phyloP scores from a whole-genome alignment of 2,888 invertebrate species.

The Drosophila limbata region DNA sequence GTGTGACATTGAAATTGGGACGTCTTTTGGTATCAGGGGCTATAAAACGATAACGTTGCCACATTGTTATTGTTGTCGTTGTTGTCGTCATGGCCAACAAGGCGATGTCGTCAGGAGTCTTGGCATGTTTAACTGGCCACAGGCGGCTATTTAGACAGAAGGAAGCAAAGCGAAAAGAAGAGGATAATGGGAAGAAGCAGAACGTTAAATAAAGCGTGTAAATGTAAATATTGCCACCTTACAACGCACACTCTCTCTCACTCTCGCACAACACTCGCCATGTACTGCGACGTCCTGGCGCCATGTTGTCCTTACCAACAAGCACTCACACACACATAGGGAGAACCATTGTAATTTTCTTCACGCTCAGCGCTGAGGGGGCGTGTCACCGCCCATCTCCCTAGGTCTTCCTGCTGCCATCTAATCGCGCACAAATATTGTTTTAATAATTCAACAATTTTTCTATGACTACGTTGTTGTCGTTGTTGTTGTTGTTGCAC shows the following conservation, averaged over 20 bases:
- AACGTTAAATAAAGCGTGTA: constrained; percentile 58
- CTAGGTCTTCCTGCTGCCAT: constrained; percentile 13
- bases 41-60: constrained; percentile 34
- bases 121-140: constrained; percentile 57
- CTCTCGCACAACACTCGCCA: constrained; percentile 1
- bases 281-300: constrained; percentile 61
- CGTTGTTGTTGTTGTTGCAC: constrained; percentile 15
- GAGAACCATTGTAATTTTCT: constrained; percentile 53
- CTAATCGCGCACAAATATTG: constrained; percentile 69
- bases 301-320: constrained; percentile 49
- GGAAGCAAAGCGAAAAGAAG: constrained; percentile 12
- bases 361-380: constrained; percentile 21
- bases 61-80: constrained; percentile 21
- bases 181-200: constrained; percentile 3
- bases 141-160: constrained; percentile 48
- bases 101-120: constrained; percentile 38
- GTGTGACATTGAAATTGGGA: constrained; percentile 50
- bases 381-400: constrained; percentile 13
- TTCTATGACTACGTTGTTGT: constrained; percentile 26
- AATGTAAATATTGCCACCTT: constrained; percentile 73
- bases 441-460: constrained; percentile 71
- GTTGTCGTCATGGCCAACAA: constrained; percentile 44
- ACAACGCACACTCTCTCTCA: constrained; percentile 16
- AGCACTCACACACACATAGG: not conserved
- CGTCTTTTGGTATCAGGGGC: constrained; percentile 16